These are phyloP conservation scores for Colletes collaris DNA, from an alignment of 2,888 invertebrate species.

Conservation along the genomic window DNA sequence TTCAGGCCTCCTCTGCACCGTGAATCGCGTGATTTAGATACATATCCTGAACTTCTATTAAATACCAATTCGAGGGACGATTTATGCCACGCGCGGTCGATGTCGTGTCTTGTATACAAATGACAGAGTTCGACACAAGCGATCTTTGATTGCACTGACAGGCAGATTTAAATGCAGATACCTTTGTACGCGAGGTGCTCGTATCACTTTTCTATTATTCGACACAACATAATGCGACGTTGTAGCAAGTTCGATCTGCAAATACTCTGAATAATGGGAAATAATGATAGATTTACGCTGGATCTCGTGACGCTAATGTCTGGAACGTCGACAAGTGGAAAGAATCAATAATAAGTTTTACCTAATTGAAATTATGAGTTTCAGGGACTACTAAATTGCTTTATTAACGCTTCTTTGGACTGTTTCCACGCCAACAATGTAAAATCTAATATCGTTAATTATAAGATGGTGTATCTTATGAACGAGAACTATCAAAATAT, in stretches of 20 bases:
- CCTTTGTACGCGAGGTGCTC: slow-evolving; percentile 8
- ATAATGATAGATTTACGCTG: slow-evolving; percentile 22
- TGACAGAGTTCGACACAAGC: slow-evolving; percentile 48
- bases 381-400: background rate
- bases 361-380: background rate
- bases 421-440: background rate
- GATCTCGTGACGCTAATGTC: background rate
- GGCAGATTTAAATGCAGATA: slow-evolving; percentile 41
- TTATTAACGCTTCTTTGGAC: background rate
- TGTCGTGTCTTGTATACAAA: slow-evolving; percentile 41
- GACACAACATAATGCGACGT: slow-evolving; percentile 1
- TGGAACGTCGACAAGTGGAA: background rate
- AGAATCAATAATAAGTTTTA: background rate
- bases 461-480: too few species aligned
- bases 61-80: slow-evolving; percentile 30
- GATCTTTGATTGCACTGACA: slow-evolving; percentile 44
- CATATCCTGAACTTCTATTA: slow-evolving; percentile 32
- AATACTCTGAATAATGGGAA: slow-evolving; percentile 17
- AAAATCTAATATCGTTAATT: too few species aligned
- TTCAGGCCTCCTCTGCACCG: background rate
- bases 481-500: too few species aligned
- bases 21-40: slow-evolving; percentile 29
- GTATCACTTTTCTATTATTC: slow-evolving; percentile 41
- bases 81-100: slow-evolving; percentile 37
- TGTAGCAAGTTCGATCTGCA: slow-evolving; percentile 4